Base-by-base conservation (phyloP, 2,797 vertebrate species). In the Coregonus suidteri region DNA sequence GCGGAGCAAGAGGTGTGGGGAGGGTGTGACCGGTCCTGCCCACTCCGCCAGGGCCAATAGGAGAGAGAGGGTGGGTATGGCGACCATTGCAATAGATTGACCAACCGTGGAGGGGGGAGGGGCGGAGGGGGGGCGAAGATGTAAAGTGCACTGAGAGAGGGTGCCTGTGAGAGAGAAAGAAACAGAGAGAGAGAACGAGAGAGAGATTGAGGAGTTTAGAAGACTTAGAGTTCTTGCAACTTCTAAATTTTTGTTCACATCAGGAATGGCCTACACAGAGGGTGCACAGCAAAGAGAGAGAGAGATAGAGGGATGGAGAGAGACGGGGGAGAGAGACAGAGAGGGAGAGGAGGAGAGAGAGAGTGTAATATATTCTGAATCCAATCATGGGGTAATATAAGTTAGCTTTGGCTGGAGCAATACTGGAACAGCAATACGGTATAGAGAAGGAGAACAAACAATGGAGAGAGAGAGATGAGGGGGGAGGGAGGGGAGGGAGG, bases 1-100 rank as follows among this genome's bases (percentile, higher is more conserved):
- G 84, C 94, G 93, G 82, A 95, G 94, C 93, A 95, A 92, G 81
- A 97, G 94, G 94, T 96, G 96, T 88, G 97, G 96, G 89, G 96
- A 97, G 89, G 96, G 91, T 73, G 94, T 94, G 83, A 94, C 93
- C 78, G 89, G 90, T 90, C 93, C 93, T 82, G 87, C 90, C 93
- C 94, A 95, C 92, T 97, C 96, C 91, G 94, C 91, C 91, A 94
- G 93, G 90, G 93, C 92, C 93, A 95, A 90, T 84, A 94, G 91
- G 90, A 95, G 93, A 93, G 93, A 93, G 93, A 96, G 95, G 92
- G 93, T 94, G 91, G 93, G 95, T 95, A 94, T 94, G 92, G 93
- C 93, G 88, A 94, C 94, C 94, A 93, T 94, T 93, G 93, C 91
- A 92, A 92, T 90, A 59, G 56, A 59, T 59, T 18, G 18, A 79